Conservation (phyloP, 2,888 invertebrate genomes). For the Drosophila crucigera region DNA sequence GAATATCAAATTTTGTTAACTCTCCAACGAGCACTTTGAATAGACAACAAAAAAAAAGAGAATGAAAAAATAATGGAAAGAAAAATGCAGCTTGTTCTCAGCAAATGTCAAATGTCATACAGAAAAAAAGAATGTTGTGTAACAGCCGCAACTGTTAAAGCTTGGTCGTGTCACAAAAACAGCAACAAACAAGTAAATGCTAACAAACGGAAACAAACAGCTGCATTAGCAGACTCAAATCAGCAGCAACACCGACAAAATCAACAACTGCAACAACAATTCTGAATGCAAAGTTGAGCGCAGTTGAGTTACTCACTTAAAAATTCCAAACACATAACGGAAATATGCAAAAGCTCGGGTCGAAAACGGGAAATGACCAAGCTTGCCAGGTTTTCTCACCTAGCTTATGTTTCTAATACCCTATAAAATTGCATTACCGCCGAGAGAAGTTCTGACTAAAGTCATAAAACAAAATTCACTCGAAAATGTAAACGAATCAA, state of each 20-base stretch:
- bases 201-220: slow-evolving; percentile 81
- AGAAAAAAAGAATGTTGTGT: slow-evolving; percentile 32
- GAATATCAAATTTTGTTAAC: slow-evolving; percentile 55
- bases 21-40: slow-evolving; percentile 59
- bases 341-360: slow-evolving; percentile 80
- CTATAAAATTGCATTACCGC: neutral
- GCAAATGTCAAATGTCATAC: slow-evolving; percentile 31
- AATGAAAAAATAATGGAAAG: no score
- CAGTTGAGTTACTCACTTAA: slow-evolving; percentile 77
- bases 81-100: slow-evolving; percentile 46
- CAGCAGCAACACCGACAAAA: slow-evolving; percentile 41
- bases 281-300: slow-evolving; percentile 44
- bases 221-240: slow-evolving; percentile 74
- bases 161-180: slow-evolving; percentile 47
- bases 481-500: neutral
- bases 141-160: slow-evolving; percentile 45
- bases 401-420: slow-evolving; percentile 3
- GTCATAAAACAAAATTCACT: neutral
- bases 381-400: slow-evolving; percentile 57
- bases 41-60: slow-evolving; percentile 5
- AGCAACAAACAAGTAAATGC: slow-evolving; percentile 62
- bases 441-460: neutral
- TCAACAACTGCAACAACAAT: slow-evolving; percentile 34
- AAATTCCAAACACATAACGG: slow-evolving; percentile 83
- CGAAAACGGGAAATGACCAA: slow-evolving; percentile 79